Percentiles rank a stretch among this genome's conserved stretches.
These are phyloP conservation scores for Pomatostomus ruficeps DNA, from an alignment of 2,113 vertebrate species.

Conservation along the genomic window DNA sequence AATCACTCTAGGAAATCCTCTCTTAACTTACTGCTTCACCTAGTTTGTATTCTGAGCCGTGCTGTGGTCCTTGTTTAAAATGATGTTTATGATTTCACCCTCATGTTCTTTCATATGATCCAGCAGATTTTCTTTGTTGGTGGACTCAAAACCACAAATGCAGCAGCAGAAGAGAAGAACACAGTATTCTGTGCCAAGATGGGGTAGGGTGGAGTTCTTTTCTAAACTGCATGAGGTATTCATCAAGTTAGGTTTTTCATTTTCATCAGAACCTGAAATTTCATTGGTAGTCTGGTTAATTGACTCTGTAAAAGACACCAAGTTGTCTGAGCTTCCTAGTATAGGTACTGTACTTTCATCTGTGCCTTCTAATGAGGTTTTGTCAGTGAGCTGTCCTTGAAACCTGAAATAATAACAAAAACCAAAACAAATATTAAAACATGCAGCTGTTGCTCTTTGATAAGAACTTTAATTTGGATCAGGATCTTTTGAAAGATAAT, in stretches of 20 bases:
- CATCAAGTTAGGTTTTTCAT: constrained; percentile 56
- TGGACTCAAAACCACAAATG: constrained; percentile 96
- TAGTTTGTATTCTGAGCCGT: constrained; percentile 61
- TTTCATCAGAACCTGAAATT: constrained; percentile 50
- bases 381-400: constrained; percentile 66
- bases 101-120: constrained; percentile 99
- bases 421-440: neutral
- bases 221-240: constrained; percentile 65
- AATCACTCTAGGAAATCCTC: neutral
- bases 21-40: neutral
- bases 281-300: constrained; percentile 34
- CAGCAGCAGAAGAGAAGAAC: constrained; percentile 96
- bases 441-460: neutral
- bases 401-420: constrained; percentile 57
- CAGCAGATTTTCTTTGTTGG: constrained; percentile 92
- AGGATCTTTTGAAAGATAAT: neutral
- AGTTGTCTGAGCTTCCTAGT: constrained; percentile 65
- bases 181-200: constrained; percentile 84
- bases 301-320: constrained; percentile 51
- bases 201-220: constrained; percentile 52
- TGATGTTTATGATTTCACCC: constrained; percentile 96
- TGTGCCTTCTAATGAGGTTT: constrained; percentile 37
- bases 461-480: neutral
- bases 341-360: constrained; percentile 55
- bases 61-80: constrained; percentile 88